Evolutionary conservation across 2,888 invertebrate species (phyloP).

Genomic region (Plemyria rubiginata): DNA sequence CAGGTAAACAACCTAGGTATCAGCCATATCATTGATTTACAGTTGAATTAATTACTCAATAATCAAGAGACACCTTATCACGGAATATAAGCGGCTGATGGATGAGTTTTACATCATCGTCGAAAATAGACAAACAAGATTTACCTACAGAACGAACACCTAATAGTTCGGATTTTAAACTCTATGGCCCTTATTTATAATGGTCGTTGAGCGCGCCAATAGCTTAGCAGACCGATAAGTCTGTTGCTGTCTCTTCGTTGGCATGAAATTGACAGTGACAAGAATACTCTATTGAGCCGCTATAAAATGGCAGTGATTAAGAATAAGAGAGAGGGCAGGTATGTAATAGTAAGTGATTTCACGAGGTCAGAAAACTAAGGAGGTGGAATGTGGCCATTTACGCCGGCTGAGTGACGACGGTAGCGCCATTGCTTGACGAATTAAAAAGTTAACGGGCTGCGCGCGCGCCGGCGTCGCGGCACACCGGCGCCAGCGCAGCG

Average conservation of each 20-base stretch:
- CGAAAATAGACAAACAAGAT: slow-evolving; percentile 40
- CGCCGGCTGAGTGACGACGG: slow-evolving; percentile 64
- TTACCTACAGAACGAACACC: slow-evolving; percentile 17
- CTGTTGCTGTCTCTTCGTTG: too few species aligned
- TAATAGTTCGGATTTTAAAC: slow-evolving; percentile 31
- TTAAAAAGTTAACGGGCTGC: slow-evolving; percentile 80
- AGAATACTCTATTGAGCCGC: too few species aligned
- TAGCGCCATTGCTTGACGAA: slow-evolving; percentile 71
- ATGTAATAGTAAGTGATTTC: slow-evolving; percentile 39
- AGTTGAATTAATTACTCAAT: slow-evolving; percentile 34
- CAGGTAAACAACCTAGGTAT: slow-evolving; percentile 20
- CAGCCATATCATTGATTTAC: slow-evolving; percentile 30
- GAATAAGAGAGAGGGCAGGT: too few species aligned
- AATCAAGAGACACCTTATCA: slow-evolving; percentile 30
- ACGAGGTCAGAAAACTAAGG: slow-evolving; percentile 42
- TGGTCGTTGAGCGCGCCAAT: too few species aligned
- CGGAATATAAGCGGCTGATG: slow-evolving; percentile 28
- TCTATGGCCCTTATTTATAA: too few species aligned
- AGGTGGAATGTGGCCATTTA: slow-evolving; percentile 52
- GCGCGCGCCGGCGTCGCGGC: slow-evolving; percentile 73
- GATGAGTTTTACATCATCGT: slow-evolving; percentile 39
- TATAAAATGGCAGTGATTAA: too few species aligned
- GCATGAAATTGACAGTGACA: too few species aligned
- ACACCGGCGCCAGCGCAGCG: slow-evolving; percentile 77
- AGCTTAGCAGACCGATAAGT: too few species aligned